Conservation (phyloP, 1,140 invertebrate species). For the Hycleus phaleratus region DNA sequence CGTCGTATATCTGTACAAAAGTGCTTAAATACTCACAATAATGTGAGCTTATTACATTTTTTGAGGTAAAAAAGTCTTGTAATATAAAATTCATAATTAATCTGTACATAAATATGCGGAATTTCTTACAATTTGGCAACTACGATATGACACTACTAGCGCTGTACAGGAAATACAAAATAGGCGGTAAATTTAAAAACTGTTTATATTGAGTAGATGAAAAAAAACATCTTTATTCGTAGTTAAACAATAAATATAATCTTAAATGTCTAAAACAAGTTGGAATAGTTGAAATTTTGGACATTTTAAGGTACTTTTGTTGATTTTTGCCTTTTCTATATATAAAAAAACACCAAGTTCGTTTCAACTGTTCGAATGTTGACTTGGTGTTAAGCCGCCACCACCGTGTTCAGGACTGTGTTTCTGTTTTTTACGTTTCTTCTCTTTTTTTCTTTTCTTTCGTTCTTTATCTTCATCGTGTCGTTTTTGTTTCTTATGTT, state of each 20-base stretch:
- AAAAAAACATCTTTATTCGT: constrained; percentile 12
- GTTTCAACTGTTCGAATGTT: constrained; percentile 44
- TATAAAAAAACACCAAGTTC: too few relatives aligned
- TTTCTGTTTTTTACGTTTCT: constrained; percentile 90
- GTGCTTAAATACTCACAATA: too few relatives aligned
- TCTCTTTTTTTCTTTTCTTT: constrained; percentile 92
- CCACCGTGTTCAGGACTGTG: constrained; percentile 81
- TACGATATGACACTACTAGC: background rate
- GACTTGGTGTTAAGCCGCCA: constrained; percentile 59
- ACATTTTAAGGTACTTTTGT: constrained; percentile 5
- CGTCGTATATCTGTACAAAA: too few relatives aligned
- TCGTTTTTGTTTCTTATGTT: constrained; percentile 91
- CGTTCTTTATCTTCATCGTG: constrained; percentile 91
- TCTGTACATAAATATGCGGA: too few relatives aligned
- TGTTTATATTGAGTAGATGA: background rate
- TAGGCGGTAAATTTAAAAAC: background rate
- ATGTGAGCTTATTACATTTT: too few relatives aligned
- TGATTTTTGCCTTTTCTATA: too few relatives aligned
- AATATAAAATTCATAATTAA: too few relatives aligned
- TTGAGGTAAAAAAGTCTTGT: too few relatives aligned
- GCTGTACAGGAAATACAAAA: background rate
- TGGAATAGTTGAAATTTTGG: constrained; percentile 9
- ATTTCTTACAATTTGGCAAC: too few relatives aligned
- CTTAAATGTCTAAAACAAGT: constrained; percentile 2
- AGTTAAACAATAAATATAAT: constrained; percentile 10